Conservation (phyloP, 2,113 vertebrate genomes). For the Chinchilla lanigera region DNA sequence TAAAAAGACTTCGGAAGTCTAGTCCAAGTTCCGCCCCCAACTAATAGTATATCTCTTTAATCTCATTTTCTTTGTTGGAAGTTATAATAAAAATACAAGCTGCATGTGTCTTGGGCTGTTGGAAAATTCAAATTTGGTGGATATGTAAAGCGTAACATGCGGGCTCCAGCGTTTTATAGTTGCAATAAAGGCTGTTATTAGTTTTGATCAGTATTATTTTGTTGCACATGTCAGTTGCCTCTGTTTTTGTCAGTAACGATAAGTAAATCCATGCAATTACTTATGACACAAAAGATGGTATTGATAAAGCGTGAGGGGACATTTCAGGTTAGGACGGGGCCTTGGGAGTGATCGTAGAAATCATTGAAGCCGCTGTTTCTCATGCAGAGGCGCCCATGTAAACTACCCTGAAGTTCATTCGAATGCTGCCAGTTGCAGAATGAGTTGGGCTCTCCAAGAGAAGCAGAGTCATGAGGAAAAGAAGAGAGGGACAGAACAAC, state of each 20-base stretch:
- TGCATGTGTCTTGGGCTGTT: not conserved
- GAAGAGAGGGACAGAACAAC: not conserved
- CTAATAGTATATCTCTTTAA: not conserved
- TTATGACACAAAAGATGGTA: not conserved
- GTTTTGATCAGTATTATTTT: slow-evolving; percentile 5
- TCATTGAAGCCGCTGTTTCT: not conserved
- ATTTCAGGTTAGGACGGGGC: not conserved
- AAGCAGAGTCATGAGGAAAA: not conserved
- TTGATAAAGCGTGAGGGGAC: not conserved
- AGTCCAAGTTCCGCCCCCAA: not conserved
- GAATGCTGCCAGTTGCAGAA: not conserved
- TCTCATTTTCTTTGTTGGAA: not conserved
- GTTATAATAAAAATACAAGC: not conserved
- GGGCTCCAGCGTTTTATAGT: not conserved
- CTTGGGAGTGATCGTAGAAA: not conserved
- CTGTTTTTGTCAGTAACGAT: not conserved
- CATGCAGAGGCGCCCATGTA: not conserved
- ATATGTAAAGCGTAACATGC: not conserved
- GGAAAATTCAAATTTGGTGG: not conserved
- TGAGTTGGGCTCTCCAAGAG: not conserved
- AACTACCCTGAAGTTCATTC: not conserved
- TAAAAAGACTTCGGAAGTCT: slow-evolving; percentile 7
- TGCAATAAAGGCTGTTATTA: not conserved
- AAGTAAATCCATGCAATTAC: not conserved
- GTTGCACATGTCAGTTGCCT: not conserved